Conservation (phyloP, 2,888 invertebrate species). For the Cantharis flavilabris region DNA sequence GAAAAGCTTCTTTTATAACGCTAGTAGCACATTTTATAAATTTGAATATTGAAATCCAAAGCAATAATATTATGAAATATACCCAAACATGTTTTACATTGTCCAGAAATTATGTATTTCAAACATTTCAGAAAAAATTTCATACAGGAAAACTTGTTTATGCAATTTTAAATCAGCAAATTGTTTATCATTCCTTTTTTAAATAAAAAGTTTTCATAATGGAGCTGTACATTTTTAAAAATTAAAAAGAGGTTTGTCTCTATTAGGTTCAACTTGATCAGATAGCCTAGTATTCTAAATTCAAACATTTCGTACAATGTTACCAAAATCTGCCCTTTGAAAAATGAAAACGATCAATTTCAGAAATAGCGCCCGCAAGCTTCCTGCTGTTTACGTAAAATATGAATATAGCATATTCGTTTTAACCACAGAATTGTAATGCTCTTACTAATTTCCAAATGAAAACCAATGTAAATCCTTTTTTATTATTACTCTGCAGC, state of each 20-base stretch:
- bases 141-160: not conserved
- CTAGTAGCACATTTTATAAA: constrained; percentile 20
- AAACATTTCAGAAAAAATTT: constrained; percentile 2
- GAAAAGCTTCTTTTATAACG: constrained; percentile 28
- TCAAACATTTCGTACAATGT: constrained; percentile 22
- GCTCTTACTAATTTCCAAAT: not conserved
- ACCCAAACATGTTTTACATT: constrained; percentile 14
- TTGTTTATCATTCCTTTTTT: not conserved
- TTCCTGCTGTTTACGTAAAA: constrained; percentile 19
- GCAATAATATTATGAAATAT: constrained; percentile 13
- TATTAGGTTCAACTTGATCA: not conserved
- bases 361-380: constrained; percentile 16
- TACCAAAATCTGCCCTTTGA: constrained; percentile 27
- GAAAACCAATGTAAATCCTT: not conserved
- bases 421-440: constrained; percentile 9
- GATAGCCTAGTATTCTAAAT: not conserved
- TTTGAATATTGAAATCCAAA: constrained; percentile 20
- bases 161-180: not conserved
- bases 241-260: not conserved
- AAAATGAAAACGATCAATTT: constrained; percentile 30
- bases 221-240: not conserved
- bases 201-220: not conserved
- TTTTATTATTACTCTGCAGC: not conserved
- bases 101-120: not conserved
- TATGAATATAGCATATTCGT: constrained; percentile 9